phyloP scores from a whole-genome alignment of 2,888 invertebrate genomes.

The Lagria hirta region DNA sequence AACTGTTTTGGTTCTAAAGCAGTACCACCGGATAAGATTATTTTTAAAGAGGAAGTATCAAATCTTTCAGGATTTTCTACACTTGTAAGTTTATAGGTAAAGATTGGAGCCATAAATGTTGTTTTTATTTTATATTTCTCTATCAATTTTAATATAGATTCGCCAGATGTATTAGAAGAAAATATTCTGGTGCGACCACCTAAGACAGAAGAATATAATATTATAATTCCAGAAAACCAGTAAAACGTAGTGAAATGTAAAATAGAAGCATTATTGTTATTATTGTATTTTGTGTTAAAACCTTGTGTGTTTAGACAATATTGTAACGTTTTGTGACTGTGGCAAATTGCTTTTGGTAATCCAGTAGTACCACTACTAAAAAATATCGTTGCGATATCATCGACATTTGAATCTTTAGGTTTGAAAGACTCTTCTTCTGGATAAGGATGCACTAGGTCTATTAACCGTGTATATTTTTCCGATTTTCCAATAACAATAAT shows the following conservation, averaged over 20 bases:
- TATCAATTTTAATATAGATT: slow-evolving; percentile 29
- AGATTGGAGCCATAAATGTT: slow-evolving; percentile 27
- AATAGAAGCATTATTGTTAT: background rate
- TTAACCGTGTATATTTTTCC: slow-evolving; percentile 24
- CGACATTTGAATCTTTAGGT: slow-evolving; percentile 11
- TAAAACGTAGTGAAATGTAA: slow-evolving; percentile 36
- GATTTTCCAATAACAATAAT: slow-evolving; percentile 38
- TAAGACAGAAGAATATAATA: slow-evolving; percentile 29
- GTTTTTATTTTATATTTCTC: slow-evolving; percentile 36
- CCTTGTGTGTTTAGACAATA: slow-evolving; percentile 8
- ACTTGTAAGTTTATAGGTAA: slow-evolving; percentile 27
- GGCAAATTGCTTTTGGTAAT: slow-evolving; percentile 42
- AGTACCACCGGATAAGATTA: slow-evolving; percentile 6
- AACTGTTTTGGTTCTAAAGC: slow-evolving; percentile 1
- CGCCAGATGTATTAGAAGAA: slow-evolving; percentile 30
- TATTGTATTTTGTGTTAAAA: background rate
- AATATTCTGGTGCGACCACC: slow-evolving; percentile 35
- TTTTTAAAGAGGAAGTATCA: slow-evolving; percentile 8
- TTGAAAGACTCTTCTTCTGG: slow-evolving; percentile 26
- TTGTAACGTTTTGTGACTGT: slow-evolving; percentile 29
- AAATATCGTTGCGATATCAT: slow-evolving; percentile 38
- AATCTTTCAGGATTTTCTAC: background rate
- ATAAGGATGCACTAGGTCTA: slow-evolving; percentile 15
- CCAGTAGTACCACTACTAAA: slow-evolving; percentile 49
- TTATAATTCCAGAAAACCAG: slow-evolving; percentile 40